Evolutionary conservation across 1,140 invertebrate genomes (phyloP), one percentile per base, ranked within the genome.

Genomic region (Drosophila nebulosa): DNA sequence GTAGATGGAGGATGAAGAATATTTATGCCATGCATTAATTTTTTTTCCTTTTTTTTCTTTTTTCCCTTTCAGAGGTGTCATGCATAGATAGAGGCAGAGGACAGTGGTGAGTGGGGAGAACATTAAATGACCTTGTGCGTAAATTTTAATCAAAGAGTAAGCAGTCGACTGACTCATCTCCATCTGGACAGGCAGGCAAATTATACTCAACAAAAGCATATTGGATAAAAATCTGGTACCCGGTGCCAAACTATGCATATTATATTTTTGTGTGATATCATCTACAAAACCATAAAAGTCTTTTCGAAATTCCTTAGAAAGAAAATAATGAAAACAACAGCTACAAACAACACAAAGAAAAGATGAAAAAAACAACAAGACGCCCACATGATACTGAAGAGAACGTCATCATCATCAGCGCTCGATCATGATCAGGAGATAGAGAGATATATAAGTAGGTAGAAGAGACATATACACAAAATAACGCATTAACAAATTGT

Each of bases 11-110:
- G 62, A 69, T 74, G 72, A 68, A 61, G 77, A 77, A 86, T 85
- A 80, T 86, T 85, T 85, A 85, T 85, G 80, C 50, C 69, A 79
- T 80, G 78, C 81, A 85, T 85, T 85, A 77, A 85, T 86, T 85
- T 77, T 79, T 55, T 86, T 77, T n/a, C n/a, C n/a, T n/a, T n/a
- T n/a, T n/a, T n/a, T n/a, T n/a, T n/a, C 9, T 12, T 36, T 14
- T 36, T 36, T 36, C 35, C 35, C 7, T 9, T 30, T 9, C 7
- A 46, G 16, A 46, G 39, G 27, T 9, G 27, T 30, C 27, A 46
- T 46, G 21, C 3, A 46, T 16, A 16, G 14, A 46, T 14, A 46
- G 39, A 46, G 2, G 3, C 2, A 46, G 16, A 46, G 1, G 7
- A 16, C 18, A 16, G 1, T 3, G 68, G 73, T 69, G 72, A 30